Base-by-base conservation (phyloP, 2,797 vertebrate species). In the Poeciliopsis gracilis region DNA sequence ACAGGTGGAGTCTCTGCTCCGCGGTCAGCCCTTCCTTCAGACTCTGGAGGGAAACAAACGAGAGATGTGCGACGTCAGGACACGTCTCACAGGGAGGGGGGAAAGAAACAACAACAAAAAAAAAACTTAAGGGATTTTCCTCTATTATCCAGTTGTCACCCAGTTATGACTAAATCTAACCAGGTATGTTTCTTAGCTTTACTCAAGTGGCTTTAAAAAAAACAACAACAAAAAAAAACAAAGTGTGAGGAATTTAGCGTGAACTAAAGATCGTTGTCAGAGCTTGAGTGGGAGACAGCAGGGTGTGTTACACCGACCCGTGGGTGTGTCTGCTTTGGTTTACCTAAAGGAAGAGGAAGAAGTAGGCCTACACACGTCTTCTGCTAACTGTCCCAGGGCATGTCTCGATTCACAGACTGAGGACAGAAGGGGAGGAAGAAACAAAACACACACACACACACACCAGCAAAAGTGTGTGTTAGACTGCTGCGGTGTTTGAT, bases 1-100 rank as follows among this genome's bases (percentile, higher is more conserved):
- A 96, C 90, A 97, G 94, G 89, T 96, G 95, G 86, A 97, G 95
- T 81, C 95, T 93, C 94, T 97, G 96, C 92, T 97, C 96, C 2
- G 95, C 93, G 0, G 96, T 96, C 93, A 97, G 93, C 28, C 96
- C 96, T 90, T 97, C 96, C 91, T 96, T 97, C 47, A 97, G 94
- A 92, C 96, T 96, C 96, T 97, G 90, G 8, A 53, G 74, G 72
- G 57, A 76, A 33, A 84, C 36, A 66, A 72, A 73, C 53, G 75
- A 13, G 28, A n/a, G 28, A n/a, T 1, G 45, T 16, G 41, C 4
- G 4, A 25, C 1, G 20, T 41, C 23, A 41, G 20, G 63, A 41
- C 20, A 67, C 9, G 20, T 2, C 36, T 41, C 36, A 20, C 51
- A 23, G 49, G 20, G 7, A 5, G 6, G 47, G 74, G 69, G 49